phyloP scores from a whole-genome alignment of 2,113 vertebrate species.

The Phaethornis superciliosus region DNA sequence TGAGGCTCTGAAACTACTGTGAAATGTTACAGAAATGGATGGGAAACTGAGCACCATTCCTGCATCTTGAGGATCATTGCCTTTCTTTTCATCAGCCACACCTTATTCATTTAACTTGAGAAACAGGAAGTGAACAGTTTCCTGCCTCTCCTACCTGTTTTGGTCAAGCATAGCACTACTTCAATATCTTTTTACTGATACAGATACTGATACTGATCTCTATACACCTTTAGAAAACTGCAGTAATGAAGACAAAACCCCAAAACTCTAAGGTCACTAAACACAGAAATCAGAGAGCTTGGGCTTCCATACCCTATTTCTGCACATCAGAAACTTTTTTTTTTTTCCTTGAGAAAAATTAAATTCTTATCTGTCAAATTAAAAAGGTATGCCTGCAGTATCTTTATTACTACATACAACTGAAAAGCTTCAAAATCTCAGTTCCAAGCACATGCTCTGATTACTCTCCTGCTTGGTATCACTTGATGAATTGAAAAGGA shows the following conservation, averaged over 20 bases:
- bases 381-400: not conserved
- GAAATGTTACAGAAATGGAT: not conserved
- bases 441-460: not conserved
- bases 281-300: not conserved
- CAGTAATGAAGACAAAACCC: not conserved
- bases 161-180: not conserved
- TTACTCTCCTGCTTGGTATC: not conserved
- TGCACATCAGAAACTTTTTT: not conserved
- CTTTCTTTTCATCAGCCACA: not conserved
- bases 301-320: not conserved
- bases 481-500: not conserved
- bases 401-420: not conserved
- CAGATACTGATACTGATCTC: not conserved
- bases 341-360: not conserved
- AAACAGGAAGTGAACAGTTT: not conserved
- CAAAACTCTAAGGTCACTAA: not conserved
- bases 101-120: not conserved
- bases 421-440: not conserved
- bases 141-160: not conserved
- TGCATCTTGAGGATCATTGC: not conserved
- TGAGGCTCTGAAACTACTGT: not conserved
- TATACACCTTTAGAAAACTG: not conserved
- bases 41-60: not conserved
- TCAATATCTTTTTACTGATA: not conserved
- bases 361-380: not conserved